Percentiles rank a stretch among this genome's conserved stretches.
Conservation (phyloP, 2,113 vertebrate genomes). For the Megaptera novaeangliae region DNA sequence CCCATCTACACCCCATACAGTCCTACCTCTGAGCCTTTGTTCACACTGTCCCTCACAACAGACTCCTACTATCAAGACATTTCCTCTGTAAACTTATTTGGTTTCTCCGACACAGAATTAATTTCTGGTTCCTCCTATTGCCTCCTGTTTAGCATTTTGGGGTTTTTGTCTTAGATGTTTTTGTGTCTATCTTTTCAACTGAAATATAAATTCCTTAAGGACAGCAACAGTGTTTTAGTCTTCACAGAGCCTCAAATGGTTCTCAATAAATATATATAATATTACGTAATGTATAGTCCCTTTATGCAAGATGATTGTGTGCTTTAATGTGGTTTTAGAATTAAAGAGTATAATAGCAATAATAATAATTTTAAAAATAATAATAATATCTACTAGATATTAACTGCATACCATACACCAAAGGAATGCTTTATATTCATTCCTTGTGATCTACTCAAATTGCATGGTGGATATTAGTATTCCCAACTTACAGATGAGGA, state of each 20-base stretch:
- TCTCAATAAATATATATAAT: slow-evolving; percentile 27
- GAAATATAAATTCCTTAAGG: slow-evolving; percentile 34
- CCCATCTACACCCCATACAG: not conserved
- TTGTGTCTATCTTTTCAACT: not conserved
- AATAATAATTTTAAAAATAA: not conserved
- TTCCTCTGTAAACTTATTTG: not conserved
- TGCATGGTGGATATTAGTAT: not conserved
- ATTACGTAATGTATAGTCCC: not conserved
- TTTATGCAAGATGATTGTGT: not conserved
- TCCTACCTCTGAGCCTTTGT: not conserved
- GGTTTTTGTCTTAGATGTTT: not conserved
- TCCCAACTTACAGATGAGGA: not conserved
- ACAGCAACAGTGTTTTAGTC: not conserved
- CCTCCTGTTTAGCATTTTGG: not conserved
- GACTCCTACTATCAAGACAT: not conserved
- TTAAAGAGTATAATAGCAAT: not conserved
- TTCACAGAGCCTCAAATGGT: not conserved
- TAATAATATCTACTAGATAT: not conserved
- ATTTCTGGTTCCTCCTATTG: not conserved
- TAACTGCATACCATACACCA: not conserved
- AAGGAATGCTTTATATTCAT: not conserved
- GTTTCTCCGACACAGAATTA: not conserved
- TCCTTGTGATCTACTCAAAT: not conserved
- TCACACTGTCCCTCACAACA: not conserved
- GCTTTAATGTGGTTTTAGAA: not conserved